phyloP scores from a whole-genome alignment of 2,113 vertebrate species.

The Pluvialis apricaria region DNA sequence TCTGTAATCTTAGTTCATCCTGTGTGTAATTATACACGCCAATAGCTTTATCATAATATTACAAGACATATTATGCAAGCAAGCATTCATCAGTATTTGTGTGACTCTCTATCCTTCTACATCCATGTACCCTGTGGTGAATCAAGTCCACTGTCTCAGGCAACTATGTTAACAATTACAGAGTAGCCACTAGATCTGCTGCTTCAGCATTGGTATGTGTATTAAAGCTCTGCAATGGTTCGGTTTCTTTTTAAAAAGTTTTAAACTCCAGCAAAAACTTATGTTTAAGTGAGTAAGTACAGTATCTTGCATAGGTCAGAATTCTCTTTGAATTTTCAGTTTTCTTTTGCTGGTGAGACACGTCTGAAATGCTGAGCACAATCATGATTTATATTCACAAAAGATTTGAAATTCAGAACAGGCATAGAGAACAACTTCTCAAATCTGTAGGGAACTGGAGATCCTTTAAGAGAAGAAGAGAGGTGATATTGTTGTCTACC shows the following conservation, averaged over 20 bases:
- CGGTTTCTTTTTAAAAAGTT: neutral
- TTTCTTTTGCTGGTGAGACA: neutral
- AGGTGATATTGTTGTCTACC: neutral
- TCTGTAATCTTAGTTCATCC: neutral
- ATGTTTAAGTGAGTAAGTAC: neutral
- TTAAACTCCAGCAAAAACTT: neutral
- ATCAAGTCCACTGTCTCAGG: neutral
- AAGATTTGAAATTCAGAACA: neutral
- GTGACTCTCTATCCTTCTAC: neutral
- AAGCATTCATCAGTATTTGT: neutral
- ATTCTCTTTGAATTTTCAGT: neutral
- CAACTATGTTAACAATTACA: neutral
- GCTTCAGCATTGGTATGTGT: neutral
- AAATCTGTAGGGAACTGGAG: neutral
- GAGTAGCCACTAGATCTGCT: neutral
- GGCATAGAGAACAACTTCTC: neutral
- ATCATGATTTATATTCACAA: neutral
- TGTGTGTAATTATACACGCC: neutral
- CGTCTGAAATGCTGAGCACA: neutral
- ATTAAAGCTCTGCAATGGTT: neutral
- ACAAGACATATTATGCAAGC: neutral
- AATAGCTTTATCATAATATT: neutral
- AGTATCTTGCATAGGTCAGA: neutral
- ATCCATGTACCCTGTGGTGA: neutral
- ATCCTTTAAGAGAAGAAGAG: neutral